Percentiles rank a stretch among this genome's conserved stretches.
phyloP scores from a whole-genome alignment of 2,797 vertebrate species.

The Nyctalus aviator region DNA sequence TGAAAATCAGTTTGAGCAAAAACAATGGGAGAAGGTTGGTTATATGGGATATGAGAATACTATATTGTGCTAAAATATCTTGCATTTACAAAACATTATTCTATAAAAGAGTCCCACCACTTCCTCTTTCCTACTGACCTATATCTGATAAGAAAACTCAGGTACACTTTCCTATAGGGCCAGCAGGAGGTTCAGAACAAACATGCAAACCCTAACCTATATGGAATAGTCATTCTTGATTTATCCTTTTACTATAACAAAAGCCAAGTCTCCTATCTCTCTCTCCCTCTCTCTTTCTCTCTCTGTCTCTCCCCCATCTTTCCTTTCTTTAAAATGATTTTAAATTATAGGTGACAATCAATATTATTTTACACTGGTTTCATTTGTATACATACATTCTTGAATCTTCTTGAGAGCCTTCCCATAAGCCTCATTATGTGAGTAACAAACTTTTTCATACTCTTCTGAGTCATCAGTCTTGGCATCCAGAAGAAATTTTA shows the following conservation, averaged over 20 bases:
- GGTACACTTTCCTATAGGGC: not conserved
- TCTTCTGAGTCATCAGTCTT: not conserved
- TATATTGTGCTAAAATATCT: not conserved
- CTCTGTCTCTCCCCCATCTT: too few relatives aligned
- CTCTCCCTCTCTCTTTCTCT: too few relatives aligned
- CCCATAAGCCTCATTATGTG: too few relatives aligned
- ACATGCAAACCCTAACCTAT: not conserved
- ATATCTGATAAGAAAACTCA: not conserved
- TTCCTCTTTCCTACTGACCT: not conserved
- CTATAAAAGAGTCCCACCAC: not conserved
- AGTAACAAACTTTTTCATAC: too few relatives aligned
- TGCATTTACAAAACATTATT: not conserved
- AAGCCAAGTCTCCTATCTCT: too few relatives aligned
- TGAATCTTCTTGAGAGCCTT: too few relatives aligned
- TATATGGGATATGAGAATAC: not conserved
- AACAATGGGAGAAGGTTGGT: not conserved
- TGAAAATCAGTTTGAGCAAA: not conserved
- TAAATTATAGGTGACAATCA: too few relatives aligned
- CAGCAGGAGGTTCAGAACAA: not conserved
- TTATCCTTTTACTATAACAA: too few relatives aligned
- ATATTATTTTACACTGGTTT: too few relatives aligned
- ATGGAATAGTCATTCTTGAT: too few relatives aligned
- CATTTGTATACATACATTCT: too few relatives aligned
- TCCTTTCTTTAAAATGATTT: too few relatives aligned
- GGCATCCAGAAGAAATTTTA: not conserved